These are phyloP conservation scores for Pagetopsis macropterus DNA, from an alignment of 2,797 vertebrate species.

Conservation along the genomic window DNA sequence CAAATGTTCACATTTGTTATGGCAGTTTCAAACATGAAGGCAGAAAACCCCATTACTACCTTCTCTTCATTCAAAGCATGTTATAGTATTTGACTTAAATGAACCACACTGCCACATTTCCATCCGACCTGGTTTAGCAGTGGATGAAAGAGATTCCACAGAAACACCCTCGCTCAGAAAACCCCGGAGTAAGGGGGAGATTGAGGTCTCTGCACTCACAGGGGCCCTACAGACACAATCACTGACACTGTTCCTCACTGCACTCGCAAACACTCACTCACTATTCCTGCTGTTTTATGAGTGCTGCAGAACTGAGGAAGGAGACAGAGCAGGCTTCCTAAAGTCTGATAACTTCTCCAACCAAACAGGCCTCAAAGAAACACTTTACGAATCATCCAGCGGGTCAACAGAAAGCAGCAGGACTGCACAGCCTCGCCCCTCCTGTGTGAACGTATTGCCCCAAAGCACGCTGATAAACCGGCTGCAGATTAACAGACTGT, in stretches of 20 bases:
- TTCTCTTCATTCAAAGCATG: slow-evolving; percentile 6
- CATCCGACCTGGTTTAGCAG: slow-evolving; percentile 44
- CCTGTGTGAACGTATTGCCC: slow-evolving; percentile 6
- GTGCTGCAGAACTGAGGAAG: slow-evolving; percentile 53
- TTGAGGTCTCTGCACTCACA: slow-evolving; percentile 34
- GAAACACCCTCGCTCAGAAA: slow-evolving; percentile 58
- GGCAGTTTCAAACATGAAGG: slow-evolving; percentile 3
- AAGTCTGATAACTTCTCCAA: slow-evolving; percentile 75
- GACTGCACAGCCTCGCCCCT: slow-evolving; percentile 38
- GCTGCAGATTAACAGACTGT: slow-evolving; percentile 16
- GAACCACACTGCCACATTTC: slow-evolving; percentile 27
- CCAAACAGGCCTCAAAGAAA: slow-evolving; percentile 54
- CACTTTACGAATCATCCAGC: slow-evolving; percentile 59
- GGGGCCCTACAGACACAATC: slow-evolving; percentile 71
- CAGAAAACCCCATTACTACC: neutral
- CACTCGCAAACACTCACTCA: slow-evolving; percentile 74
- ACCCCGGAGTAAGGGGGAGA: slow-evolving; percentile 50
- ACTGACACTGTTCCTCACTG: slow-evolving; percentile 72
- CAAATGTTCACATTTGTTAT: slow-evolving; percentile 2
- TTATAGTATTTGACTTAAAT: slow-evolving; percentile 34
- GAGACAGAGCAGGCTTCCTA: slow-evolving; percentile 60
- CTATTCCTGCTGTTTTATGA: slow-evolving; percentile 76
- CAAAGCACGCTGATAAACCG: neutral
- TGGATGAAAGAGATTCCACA: slow-evolving; percentile 63
- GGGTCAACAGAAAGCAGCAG: slow-evolving; percentile 42